phyloP scores from a whole-genome alignment of 2,797 vertebrate genomes.

The Eulemur coronatus region DNA sequence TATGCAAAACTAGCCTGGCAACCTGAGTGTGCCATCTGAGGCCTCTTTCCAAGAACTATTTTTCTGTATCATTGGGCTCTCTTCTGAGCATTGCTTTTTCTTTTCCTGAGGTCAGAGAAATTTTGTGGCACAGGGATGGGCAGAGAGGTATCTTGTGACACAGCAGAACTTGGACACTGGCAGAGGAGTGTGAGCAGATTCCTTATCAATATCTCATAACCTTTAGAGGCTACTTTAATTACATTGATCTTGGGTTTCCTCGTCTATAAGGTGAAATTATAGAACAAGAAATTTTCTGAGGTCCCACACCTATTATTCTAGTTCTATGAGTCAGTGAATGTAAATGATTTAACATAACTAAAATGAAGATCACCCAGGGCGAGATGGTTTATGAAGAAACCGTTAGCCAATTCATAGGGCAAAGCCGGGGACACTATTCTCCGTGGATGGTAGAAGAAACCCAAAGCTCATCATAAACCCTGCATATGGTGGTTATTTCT shows the following conservation, averaged over 20 bases:
- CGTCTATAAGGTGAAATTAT: not conserved
- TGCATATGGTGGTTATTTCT: not conserved
- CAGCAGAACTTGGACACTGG: not conserved
- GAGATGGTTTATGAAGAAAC: not conserved
- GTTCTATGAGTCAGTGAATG: not conserved
- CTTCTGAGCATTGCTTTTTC: not conserved
- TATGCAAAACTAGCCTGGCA: not conserved
- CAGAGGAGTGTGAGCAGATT: not conserved
- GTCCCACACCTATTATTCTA: not conserved
- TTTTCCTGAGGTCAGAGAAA: not conserved
- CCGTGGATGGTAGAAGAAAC: not conserved
- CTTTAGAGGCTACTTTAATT: not conserved
- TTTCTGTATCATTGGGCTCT: not conserved
- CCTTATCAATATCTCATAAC: not conserved
- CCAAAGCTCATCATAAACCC: not conserved
- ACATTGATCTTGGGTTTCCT: not conserved
- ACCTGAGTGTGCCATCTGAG: not conserved
- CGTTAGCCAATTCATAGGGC: not conserved
- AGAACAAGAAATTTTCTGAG: not conserved
- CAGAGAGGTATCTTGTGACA: not conserved
- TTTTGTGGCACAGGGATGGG: not conserved
- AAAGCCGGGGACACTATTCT: not conserved
- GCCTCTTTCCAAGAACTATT: not conserved
- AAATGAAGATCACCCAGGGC: not conserved
- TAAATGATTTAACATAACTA: not conserved